Conservation (phyloP, 2,113 vertebrate genomes). For the Pao palembangensis region DNA sequence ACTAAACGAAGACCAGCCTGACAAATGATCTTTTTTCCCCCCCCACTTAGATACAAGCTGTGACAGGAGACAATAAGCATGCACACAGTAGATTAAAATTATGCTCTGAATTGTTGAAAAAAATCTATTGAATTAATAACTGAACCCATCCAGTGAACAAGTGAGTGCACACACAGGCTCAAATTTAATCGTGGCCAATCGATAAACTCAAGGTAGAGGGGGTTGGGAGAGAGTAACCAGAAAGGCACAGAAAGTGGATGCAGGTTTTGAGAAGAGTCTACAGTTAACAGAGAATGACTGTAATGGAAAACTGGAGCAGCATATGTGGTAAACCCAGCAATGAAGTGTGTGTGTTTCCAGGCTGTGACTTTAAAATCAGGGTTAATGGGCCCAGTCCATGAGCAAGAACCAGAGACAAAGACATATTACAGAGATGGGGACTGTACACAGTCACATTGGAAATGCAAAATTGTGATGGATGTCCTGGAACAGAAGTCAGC, state of each 20-base stretch:
- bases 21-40: conserved; percentile 16
- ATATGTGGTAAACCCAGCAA: conserved; percentile 7
- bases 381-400: conserved; percentile 20
- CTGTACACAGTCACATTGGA: neutral
- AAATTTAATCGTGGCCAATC: neutral
- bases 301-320: conserved; percentile 8
- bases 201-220: neutral
- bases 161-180: conserved; percentile 7
- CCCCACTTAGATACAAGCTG: conserved; percentile 1
- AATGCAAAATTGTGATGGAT: conserved; percentile 17
- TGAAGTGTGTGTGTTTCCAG: conserved; percentile 11
- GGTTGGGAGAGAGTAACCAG: neutral
- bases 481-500: conserved; percentile 5
- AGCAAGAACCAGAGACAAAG: conserved; percentile 5
- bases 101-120: neutral
- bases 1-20: neutral
- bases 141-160: neutral
- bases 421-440: conserved; percentile 3
- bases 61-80: conserved; percentile 1
- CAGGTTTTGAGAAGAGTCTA: neutral
- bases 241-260: neutral
- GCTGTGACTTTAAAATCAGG: conserved; percentile 28
- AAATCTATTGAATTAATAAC: neutral
- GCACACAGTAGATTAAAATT: neutral
- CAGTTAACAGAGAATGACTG: conserved; percentile 10